These are phyloP conservation scores for Emydura subglobosa DNA, from an alignment of 2,113 vertebrate species.

Conservation along the genomic window DNA sequence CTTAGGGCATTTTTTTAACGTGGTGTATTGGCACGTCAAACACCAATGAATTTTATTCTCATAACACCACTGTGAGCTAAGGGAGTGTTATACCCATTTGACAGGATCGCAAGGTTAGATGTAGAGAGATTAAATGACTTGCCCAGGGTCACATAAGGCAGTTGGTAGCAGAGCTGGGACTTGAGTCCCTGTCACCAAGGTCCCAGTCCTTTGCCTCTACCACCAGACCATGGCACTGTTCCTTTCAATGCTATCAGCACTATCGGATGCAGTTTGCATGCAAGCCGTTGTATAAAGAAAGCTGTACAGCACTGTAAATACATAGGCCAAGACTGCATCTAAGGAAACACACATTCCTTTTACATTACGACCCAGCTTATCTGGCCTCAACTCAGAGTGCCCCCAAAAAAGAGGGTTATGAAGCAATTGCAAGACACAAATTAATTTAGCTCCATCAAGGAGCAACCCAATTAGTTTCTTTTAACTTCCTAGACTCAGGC, in stretches of 20 bases:
- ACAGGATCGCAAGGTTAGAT: fast-evolving
- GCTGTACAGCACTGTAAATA: not conserved
- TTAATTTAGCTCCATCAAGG: not conserved
- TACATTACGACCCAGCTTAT: not conserved
- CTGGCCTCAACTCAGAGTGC: not conserved
- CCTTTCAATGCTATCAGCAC: not conserved
- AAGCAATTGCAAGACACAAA: not conserved
- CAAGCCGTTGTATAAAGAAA: not conserved
- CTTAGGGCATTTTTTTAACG: not conserved
- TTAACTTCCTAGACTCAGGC: not conserved
- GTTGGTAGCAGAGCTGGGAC: not conserved
- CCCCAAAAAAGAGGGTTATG: not conserved
- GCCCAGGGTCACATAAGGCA: fast-evolving
- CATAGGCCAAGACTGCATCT: not conserved
- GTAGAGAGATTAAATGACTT: not conserved
- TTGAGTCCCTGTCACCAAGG: not conserved
- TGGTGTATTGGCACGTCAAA: not conserved
- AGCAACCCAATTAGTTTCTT: not conserved
- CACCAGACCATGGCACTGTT: not conserved
- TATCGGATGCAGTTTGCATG: not conserved
- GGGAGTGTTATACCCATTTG: too few species aligned
- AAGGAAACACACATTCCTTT: not conserved
- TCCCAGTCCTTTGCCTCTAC: not conserved
- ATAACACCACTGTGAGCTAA: not conserved
- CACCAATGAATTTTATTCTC: not conserved